These are phyloP conservation scores for Euschistus heros DNA, from an alignment of 1,140 invertebrate species.

Conservation along the genomic window DNA sequence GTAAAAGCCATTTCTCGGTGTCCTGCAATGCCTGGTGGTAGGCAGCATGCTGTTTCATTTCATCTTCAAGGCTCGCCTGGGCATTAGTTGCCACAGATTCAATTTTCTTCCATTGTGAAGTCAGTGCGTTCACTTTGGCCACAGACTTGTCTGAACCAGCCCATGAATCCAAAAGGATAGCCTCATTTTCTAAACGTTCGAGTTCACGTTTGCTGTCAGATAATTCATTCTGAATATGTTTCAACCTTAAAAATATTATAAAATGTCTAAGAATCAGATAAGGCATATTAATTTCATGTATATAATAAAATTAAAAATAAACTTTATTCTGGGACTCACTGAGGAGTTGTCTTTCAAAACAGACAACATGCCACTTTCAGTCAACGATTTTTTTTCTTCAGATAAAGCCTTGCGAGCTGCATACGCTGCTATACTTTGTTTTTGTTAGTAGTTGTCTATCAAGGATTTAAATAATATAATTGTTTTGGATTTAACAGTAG, in stretches of 20 bases:
- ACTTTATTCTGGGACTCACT: no score
- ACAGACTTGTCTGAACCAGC: constrained; percentile 36
- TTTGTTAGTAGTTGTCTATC: no score
- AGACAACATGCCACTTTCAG: no score
- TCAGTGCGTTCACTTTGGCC: constrained; percentile 49
- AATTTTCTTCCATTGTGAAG: constrained; percentile 52
- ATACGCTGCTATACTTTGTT: no score
- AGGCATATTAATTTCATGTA: no score
- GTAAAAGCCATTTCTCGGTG: constrained; percentile 88
- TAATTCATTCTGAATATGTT: constrained; percentile 64
- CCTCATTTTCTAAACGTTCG: constrained; percentile 56
- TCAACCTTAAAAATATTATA: constrained; percentile 33
- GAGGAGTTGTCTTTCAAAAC: no score
- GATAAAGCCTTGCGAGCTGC: no score
- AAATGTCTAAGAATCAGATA: no score
- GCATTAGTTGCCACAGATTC: constrained; percentile 46
- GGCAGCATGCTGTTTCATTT: constrained; percentile 72
- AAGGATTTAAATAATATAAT: no score
- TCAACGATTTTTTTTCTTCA: no score
- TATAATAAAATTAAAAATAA: no score
- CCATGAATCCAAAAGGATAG: constrained; percentile 56
- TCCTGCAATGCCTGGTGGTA: constrained; percentile 86
- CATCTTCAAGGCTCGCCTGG: constrained; percentile 54
- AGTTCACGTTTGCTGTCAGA: constrained; percentile 59
- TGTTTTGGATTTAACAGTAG: no score